phyloP scores from a whole-genome alignment of 2,113 vertebrate genomes.

The Pogonocichla stellata region DNA sequence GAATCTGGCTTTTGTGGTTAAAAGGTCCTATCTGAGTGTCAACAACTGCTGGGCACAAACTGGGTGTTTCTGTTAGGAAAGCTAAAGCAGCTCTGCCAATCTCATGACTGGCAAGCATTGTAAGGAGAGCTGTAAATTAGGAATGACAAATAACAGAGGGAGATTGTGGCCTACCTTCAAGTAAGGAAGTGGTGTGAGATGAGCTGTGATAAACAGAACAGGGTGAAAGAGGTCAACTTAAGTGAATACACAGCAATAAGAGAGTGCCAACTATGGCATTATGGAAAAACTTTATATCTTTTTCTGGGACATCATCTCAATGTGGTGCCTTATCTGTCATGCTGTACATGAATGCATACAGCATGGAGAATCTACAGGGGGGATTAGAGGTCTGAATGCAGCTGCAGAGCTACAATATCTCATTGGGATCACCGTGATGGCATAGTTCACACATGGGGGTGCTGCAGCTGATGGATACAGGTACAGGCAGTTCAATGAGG shows the following conservation, averaged over 20 bases:
- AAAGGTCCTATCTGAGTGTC: background rate
- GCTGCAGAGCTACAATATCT: background rate
- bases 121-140: background rate
- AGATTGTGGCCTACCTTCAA: background rate
- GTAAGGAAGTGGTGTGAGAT: background rate
- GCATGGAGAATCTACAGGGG: background rate
- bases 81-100: background rate
- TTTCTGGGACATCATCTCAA: background rate
- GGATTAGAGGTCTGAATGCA: background rate
- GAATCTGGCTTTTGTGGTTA: background rate
- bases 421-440: background rate
- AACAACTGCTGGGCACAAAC: background rate
- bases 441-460: background rate
- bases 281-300: background rate
- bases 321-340: background rate
- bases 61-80: background rate
- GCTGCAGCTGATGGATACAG: background rate
- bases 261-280: background rate
- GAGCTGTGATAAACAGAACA: background rate
- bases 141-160: background rate
- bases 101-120: accelerated
- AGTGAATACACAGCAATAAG: background rate
- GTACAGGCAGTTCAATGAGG: background rate
- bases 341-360: background rate
- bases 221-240: background rate